Percentiles rank a stretch among this genome's conserved stretches.
Conservation (phyloP, 2,888 invertebrate genomes). For the Anodontia alba region DNA sequence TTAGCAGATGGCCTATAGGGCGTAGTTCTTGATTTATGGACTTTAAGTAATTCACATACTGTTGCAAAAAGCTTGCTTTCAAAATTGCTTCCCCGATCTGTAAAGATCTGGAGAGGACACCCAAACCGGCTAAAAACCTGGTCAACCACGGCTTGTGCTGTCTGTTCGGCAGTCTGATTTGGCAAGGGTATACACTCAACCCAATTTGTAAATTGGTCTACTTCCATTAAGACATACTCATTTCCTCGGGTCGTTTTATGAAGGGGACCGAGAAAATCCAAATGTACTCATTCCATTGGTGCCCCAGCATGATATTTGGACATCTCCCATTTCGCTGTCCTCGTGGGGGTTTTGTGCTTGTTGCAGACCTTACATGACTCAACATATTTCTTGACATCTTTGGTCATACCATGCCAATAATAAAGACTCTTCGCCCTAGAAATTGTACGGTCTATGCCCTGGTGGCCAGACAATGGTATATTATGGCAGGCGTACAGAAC, state of each 20-base stretch:
- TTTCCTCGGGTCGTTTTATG: slow-evolving; percentile 7
- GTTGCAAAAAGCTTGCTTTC: slow-evolving; percentile 23
- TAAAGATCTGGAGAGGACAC: too few relatives aligned
- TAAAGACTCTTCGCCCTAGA: slow-evolving; percentile 11
- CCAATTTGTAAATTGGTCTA: slow-evolving; percentile 46
- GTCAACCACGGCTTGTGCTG: not conserved
- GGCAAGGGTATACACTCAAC: slow-evolving; percentile 22
- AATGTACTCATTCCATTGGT: slow-evolving; percentile 44
- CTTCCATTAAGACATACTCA: slow-evolving; percentile 18
- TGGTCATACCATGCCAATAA: slow-evolving; percentile 33
- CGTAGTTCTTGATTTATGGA: slow-evolving; percentile 21
- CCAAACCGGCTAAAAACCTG: not conserved
- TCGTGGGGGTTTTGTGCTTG: slow-evolving; percentile 17
- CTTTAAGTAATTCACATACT: slow-evolving; percentile 8
- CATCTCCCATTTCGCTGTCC: slow-evolving; percentile 7
- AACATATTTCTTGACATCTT: slow-evolving; percentile 22
- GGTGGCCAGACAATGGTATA: slow-evolving; percentile 30
- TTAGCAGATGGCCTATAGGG: slow-evolving; percentile 18
- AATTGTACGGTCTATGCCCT: slow-evolving; percentile 17
- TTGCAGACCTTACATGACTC: slow-evolving; percentile 21
- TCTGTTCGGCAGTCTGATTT: slow-evolving; percentile 8
- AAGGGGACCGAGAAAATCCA: slow-evolving; percentile 40
- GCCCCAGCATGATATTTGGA: slow-evolving; percentile 92
- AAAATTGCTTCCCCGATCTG: not conserved
- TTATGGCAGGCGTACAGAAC: slow-evolving; percentile 11